These are phyloP conservation scores for Heteractis magnifica DNA, from an alignment of 92 coral and sea anemone genomes.

Conservation along the genomic window DNA sequence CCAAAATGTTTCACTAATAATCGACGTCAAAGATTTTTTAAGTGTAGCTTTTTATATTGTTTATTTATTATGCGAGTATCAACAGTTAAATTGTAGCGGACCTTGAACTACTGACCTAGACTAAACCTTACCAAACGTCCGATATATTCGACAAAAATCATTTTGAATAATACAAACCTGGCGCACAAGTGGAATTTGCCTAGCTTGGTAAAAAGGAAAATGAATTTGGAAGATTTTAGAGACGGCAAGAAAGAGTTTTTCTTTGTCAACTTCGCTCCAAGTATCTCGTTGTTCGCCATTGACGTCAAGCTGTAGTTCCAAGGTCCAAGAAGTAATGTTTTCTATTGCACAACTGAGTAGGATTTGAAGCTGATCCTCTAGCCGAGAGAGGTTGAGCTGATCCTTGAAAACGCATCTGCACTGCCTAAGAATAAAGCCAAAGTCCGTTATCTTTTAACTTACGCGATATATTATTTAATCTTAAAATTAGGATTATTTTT, in stretches of 20 bases:
- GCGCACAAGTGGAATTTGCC: constrained; percentile 77
- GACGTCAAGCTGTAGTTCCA: constrained; percentile 31
- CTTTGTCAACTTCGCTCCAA: constrained; percentile 74
- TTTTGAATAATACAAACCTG: constrained; percentile 46
- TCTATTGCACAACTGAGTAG: constrained; percentile 74
- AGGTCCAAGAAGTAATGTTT: constrained; percentile 55
- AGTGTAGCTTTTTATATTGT: no score
- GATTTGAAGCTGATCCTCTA: constrained; percentile 76
- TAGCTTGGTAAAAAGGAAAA: constrained; percentile 93
- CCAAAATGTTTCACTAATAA: not conserved
- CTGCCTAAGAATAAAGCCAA: constrained; percentile 51
- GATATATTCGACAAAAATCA: not conserved
- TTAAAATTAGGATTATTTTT: not conserved
- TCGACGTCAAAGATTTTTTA: not conserved
- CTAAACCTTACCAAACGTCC: not conserved
- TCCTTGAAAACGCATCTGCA: constrained; percentile 95
- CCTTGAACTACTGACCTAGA: not conserved
- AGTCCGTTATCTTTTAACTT: not conserved
- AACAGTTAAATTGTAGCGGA: not conserved
- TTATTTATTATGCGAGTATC: no score
- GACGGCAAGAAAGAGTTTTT: constrained; percentile 77
- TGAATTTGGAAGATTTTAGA: constrained; percentile 93
- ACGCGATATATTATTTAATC: not conserved
- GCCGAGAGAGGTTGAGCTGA: constrained; percentile 74
- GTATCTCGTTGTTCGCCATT: constrained; percentile 48